Conservation (phyloP, 2,888 invertebrate genomes). For the Pinctada fucata region DNA sequence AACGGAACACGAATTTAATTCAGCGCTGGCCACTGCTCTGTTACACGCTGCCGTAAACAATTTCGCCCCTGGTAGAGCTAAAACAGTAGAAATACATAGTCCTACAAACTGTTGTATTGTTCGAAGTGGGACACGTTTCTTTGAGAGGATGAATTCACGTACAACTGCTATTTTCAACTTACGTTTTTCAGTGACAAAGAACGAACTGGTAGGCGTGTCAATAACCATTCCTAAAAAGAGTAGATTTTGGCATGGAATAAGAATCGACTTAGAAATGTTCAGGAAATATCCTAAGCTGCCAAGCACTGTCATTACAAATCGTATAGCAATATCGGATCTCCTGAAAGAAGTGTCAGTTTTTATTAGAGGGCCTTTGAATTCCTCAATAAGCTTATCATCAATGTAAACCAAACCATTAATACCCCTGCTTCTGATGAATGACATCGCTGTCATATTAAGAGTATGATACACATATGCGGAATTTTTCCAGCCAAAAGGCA, state of each 20-base stretch:
- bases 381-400: slow-evolving; percentile 24
- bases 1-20: too few species aligned
- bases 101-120: slow-evolving; percentile 21
- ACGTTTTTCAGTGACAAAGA: slow-evolving; percentile 22
- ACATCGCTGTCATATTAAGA: slow-evolving; percentile 16
- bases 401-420: slow-evolving; percentile 17
- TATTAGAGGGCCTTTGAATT: slow-evolving; percentile 11
- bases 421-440: neutral
- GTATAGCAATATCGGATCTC: slow-evolving; percentile 15
- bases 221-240: slow-evolving; percentile 20
- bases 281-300: slow-evolving; percentile 18
- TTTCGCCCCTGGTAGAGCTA: slow-evolving; percentile 28
- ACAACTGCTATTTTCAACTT: slow-evolving; percentile 5
- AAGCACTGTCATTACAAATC: slow-evolving; percentile 11
- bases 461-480: slow-evolving; percentile 19
- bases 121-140: neutral
- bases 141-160: slow-evolving; percentile 3
- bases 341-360: neutral
- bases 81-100: slow-evolving; percentile 18
- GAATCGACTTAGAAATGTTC: slow-evolving; percentile 5
- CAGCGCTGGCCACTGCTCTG: neutral
- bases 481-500: slow-evolving; percentile 26
- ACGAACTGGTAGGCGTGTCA: slow-evolving; percentile 14
- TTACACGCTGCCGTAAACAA: too few species aligned
- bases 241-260: slow-evolving; percentile 6